These are phyloP conservation scores for Sebastes goodei DNA, from an alignment of 2,797 vertebrate genomes.

Conservation along the genomic window DNA sequence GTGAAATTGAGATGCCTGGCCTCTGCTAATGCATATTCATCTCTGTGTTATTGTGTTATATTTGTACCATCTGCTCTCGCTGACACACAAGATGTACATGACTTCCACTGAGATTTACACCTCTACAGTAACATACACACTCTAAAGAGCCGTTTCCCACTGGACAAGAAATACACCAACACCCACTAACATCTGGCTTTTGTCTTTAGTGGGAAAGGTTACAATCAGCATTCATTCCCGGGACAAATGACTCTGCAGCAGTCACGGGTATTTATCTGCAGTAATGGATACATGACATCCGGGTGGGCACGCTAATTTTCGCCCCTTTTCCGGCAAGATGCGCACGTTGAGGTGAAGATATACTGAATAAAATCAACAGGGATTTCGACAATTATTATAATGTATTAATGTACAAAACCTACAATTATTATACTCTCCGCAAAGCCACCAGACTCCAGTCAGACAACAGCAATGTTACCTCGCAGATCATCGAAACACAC, in stretches of 20 bases:
- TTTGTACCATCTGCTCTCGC: slow-evolving; percentile 29
- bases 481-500: not conserved
- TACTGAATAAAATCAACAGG: not conserved
- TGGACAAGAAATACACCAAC: not conserved
- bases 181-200: not conserved
- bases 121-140: slow-evolving; percentile 1
- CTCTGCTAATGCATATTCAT: slow-evolving; percentile 22
- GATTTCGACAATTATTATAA: not conserved
- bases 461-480: not conserved
- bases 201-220: not conserved
- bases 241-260: not conserved
- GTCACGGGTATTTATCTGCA: not conserved
- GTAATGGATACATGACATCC: no score
- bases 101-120: slow-evolving; percentile 14
- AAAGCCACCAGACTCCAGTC: not conserved
- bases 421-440: not conserved
- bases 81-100: not conserved
- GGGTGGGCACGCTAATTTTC: no score
- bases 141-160: not conserved
- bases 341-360: no score
- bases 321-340: no score
- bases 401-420: not conserved
- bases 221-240: not conserved
- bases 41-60: slow-evolving; percentile 6
- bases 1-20: slow-evolving; percentile 23